Percentiles rank a stretch among this genome's conserved stretches.
These are phyloP conservation scores for Lasioglossum morio DNA, from an alignment of 2,888 invertebrate species.

Conservation along the genomic window DNA sequence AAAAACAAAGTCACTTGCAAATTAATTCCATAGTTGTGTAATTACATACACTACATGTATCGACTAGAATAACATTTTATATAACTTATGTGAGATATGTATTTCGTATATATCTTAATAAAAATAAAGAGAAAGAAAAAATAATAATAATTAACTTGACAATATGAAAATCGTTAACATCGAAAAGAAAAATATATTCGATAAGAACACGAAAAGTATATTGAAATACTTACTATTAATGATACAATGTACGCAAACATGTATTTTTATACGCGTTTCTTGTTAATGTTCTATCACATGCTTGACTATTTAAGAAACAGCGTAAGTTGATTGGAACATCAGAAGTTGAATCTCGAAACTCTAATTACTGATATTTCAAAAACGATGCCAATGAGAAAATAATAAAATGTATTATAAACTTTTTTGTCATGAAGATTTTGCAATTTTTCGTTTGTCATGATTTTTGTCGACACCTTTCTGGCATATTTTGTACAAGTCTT, in stretches of 20 bases:
- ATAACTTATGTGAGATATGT: background rate
- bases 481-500: background rate
- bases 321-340: background rate
- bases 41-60: background rate
- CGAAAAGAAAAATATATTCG: background rate
- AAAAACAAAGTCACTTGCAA: background rate
- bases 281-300: background rate
- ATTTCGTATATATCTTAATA: background rate
- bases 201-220: background rate
- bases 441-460: slow-evolving; percentile 18
- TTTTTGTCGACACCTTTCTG: background rate
- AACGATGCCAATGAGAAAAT: slow-evolving; percentile 2
- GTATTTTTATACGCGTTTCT: slow-evolving; percentile 16
- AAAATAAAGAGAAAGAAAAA: background rate
- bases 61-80: background rate
- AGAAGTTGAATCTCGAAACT: slow-evolving; percentile 6
- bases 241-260: slow-evolving; percentile 1
- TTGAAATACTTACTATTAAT: slow-evolving; percentile 23
- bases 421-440: slow-evolving; percentile 13
- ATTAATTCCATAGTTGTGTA: background rate
- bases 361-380: slow-evolving; percentile 22
- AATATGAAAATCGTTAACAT: background rate
- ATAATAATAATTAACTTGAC: background rate
- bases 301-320: background rate
- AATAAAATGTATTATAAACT: background rate